Base-by-base conservation (phyloP, 2,797 vertebrate species). In the Chelon auratus region DNA sequence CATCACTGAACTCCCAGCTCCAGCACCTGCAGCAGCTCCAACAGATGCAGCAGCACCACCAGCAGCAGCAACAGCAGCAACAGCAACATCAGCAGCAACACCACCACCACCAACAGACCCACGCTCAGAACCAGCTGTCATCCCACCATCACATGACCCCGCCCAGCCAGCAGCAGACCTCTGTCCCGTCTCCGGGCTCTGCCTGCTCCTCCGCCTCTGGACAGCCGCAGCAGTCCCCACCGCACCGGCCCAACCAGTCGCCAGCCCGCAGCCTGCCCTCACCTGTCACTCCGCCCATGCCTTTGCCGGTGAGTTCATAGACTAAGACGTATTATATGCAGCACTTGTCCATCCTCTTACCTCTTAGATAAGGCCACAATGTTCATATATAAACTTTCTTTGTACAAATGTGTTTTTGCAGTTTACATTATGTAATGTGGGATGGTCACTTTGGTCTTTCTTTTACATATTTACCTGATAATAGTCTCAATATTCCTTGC, bases 1-100 rank as follows among this genome's bases (percentile, higher is more conserved):
- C 98, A 95, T 97, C 98, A 86, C 95, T 99, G 92, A 99, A 95
- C 94, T 97, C 97, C 83, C 97, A 99, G 86, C 96, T 99, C 88
- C 98, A 99, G 93, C 98, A 99, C 86, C 96, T 99, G 87, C 98
- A 99, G 93, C 97, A 97, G 90, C 96, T 99, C 76, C 97, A 96
- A 65, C 96, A 96, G 0, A 94, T 95, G 8, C 95, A 96, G n/a
- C 93, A 92, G 55, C 95, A 95, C 5, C 94, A 95, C 8, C 94
- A 94, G 0, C 93, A 94, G 0, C 93, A 93, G 7, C 95, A 94
- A 9, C 93, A 54, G 52, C 95, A 94, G 17, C 91, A 95, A 51
- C 95, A 95, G 68, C 91, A 92, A 13, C 94, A 94, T 9, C 92
- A 93, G 0, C 91, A 77, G 68, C 84, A 93, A 36, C 95, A 94